phyloP scores from a whole-genome alignment of 1,140 invertebrate species.

The Pachypeltis micranthus region DNA sequence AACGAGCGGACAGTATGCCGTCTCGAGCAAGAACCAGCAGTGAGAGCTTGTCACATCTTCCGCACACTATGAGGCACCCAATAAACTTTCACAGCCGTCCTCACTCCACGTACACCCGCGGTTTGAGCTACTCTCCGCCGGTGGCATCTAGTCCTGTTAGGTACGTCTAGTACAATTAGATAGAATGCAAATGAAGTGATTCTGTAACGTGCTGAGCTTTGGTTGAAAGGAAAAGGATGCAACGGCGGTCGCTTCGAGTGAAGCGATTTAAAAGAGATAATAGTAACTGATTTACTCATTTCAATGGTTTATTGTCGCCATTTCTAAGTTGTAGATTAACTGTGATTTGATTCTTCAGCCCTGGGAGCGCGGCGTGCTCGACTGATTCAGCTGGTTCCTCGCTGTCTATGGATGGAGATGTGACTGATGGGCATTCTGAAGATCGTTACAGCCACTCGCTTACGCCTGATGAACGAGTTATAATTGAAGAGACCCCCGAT shows the following conservation, averaged over 20 bases:
- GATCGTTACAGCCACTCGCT: constrained; percentile 41
- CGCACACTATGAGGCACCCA: constrained; percentile 29
- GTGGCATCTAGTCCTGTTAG: constrained; percentile 47
- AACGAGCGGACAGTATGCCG: constrained; percentile 61
- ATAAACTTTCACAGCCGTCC: constrained; percentile 36
- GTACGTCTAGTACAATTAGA: constrained; percentile 34
- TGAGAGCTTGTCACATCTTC: constrained; percentile 25
- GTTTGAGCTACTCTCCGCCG: constrained; percentile 49
- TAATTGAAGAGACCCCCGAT: constrained; percentile 47
- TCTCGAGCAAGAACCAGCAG: constrained; percentile 24
- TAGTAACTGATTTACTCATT: too few species aligned
- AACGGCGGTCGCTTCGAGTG: too few species aligned
- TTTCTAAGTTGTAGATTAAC: too few species aligned
- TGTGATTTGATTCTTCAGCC: constrained; percentile 26
- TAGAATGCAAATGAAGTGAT: too few species aligned
- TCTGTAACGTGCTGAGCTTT: too few species aligned
- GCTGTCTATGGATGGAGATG: constrained; percentile 51
- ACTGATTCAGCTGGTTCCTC: constrained; percentile 58
- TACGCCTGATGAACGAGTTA: constrained; percentile 52
- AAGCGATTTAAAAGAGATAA: too few species aligned
- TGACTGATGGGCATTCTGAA: constrained; percentile 23
- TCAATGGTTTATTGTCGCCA: too few species aligned
- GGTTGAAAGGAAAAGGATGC: too few species aligned
- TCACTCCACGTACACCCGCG: constrained; percentile 44
- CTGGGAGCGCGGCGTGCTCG: constrained; percentile 45